Conservation (phyloP, 2,113 vertebrate genomes). For the Bombycilla garrulus region DNA sequence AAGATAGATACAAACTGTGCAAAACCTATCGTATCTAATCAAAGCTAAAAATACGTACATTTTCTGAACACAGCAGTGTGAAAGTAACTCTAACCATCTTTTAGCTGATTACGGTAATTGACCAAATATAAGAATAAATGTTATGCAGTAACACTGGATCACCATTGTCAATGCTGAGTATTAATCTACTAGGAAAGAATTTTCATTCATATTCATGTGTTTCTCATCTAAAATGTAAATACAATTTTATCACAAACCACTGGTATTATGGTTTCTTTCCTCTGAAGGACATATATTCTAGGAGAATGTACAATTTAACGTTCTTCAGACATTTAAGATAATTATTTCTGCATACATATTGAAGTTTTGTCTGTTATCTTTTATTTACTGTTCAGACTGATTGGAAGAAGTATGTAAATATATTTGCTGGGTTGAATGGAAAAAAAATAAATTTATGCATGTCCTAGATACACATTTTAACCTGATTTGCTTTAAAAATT, state of each 20-base stretch:
- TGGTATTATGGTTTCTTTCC: neutral
- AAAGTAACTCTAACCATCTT: neutral
- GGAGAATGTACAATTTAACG: neutral
- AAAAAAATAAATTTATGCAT: neutral
- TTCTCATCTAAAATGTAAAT: neutral
- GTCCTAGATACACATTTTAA: neutral
- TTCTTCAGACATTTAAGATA: neutral
- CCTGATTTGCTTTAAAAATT: neutral
- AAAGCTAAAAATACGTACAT: neutral
- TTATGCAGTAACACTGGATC: neutral
- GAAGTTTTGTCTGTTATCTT: neutral
- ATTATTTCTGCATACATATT: neutral
- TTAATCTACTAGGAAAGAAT: neutral
- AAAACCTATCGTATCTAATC: neutral
- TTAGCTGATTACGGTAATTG: neutral
- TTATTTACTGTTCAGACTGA: neutral
- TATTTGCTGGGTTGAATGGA: neutral
- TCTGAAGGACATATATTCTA: neutral
- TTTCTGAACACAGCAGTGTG: neutral
- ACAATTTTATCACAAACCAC: neutral
- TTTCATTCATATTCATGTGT: neutral
- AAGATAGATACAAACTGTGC: neutral
- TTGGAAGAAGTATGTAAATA: neutral
- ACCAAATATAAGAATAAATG: neutral
- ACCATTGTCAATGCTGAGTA: too few species aligned